Percentiles rank a stretch among this genome's conserved stretches.
Evolutionary conservation across 2,888 invertebrate species (phyloP).

Genomic region (Pheosia gnoma): DNA sequence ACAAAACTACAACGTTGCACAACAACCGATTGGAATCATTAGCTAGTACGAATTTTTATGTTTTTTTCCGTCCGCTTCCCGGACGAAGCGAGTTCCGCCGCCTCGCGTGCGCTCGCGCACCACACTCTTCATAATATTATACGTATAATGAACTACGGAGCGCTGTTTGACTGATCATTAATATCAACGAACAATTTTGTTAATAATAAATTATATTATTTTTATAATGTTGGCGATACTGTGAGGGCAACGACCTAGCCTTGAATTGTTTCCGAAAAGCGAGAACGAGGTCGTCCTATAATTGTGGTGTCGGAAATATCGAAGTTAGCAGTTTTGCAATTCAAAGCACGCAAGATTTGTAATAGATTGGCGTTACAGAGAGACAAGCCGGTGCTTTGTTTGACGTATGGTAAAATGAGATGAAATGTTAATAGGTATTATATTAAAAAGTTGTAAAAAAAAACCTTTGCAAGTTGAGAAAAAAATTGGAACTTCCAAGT

Average conservation of each 20-base stretch:
- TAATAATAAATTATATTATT: background rate
- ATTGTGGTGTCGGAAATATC: slow-evolving; percentile 15
- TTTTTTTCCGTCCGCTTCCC: slow-evolving; percentile 74
- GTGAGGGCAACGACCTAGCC: slow-evolving; percentile 9
- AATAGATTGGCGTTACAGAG: background rate
- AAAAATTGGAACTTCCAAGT: background rate
- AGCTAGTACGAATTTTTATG: slow-evolving; percentile 48
- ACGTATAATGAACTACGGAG: slow-evolving; percentile 19
- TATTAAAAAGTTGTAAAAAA: slow-evolving; percentile 2
- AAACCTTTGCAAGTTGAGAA: slow-evolving; percentile 8
- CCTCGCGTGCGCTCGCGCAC: slow-evolving; percentile 63
- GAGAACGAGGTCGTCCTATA: slow-evolving; percentile 25
- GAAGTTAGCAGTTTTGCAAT: slow-evolving; percentile 12
- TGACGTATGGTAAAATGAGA: background rate
- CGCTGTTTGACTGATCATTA: slow-evolving; percentile 21
- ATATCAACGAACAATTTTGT: slow-evolving; percentile 16
- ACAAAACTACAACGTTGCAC: slow-evolving; percentile 51
- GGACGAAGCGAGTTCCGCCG: slow-evolving; percentile 70
- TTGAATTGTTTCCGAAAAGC: slow-evolving; percentile 23
- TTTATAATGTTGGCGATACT: background rate
- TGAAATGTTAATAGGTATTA: background rate
- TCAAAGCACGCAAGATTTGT: slow-evolving; percentile 1
- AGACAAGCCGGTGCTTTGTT: background rate
- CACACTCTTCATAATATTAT: slow-evolving; percentile 11
- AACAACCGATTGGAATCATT: slow-evolving; percentile 63